phyloP scores from a whole-genome alignment of 2,888 invertebrate species.

The Aporophyla nigra region DNA sequence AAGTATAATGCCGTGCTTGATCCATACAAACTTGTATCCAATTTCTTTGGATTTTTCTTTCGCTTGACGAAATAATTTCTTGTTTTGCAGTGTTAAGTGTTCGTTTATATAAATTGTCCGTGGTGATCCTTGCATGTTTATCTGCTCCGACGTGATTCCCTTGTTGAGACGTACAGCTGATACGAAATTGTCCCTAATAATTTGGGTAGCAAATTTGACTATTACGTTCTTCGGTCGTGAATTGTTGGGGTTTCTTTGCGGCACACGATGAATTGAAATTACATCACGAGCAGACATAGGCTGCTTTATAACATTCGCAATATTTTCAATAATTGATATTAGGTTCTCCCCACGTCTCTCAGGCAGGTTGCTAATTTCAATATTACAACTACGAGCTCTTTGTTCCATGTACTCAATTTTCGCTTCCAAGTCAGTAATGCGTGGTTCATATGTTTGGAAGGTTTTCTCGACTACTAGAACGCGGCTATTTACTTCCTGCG shows the following conservation, averaged over 20 bases:
- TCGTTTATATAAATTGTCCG: neutral
- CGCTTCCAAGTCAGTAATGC: neutral
- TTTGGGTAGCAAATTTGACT: neutral
- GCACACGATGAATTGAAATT: slow-evolving; percentile 1
- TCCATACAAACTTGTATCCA: neutral
- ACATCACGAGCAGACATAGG: neutral
- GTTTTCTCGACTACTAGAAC: neutral
- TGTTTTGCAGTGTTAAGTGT: neutral
- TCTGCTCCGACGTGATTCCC: neutral
- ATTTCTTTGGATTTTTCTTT: neutral
- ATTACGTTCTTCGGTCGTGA: neutral
- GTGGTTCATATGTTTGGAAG: neutral
- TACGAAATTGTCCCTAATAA: neutral
- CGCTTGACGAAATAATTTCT: neutral
- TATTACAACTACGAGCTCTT: neutral
- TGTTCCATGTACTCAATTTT: neutral
- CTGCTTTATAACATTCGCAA: neutral
- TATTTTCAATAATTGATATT: neutral
- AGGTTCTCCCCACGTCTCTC: neutral
- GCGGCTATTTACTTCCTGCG: neutral
- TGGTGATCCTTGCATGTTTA: neutral
- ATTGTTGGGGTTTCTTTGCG: neutral
- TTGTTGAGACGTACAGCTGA: slow-evolving; percentile 3
- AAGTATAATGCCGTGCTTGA: slow-evolving; percentile 2
- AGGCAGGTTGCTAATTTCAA: neutral